Percentiles rank a stretch among this genome's conserved stretches.
Evolutionary conservation across 2,797 vertebrate species (phyloP).

Genomic region (Rhinatrema bivittatum): DNA sequence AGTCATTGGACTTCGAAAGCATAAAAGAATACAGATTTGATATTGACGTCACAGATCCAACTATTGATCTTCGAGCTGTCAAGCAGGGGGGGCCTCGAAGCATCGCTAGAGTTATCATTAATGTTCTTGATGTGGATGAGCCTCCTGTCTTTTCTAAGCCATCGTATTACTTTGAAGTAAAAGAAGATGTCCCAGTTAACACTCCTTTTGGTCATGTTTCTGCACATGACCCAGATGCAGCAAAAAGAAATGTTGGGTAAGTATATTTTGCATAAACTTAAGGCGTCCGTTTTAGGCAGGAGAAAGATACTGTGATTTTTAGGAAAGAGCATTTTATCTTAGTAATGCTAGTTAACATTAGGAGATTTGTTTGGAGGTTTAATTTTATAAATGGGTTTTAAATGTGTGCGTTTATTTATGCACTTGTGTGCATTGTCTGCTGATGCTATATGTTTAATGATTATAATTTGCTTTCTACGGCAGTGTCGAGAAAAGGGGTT

Average conservation of each 20-base stretch:
- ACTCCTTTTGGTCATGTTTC: conserved; percentile 54
- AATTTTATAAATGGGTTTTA: too few species aligned
- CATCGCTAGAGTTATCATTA: conserved; percentile 59
- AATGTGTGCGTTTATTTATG: too few species aligned
- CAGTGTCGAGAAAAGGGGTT: too few species aligned
- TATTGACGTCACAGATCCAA: conserved; percentile 66
- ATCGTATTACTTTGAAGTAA: conserved; percentile 67
- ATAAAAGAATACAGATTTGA: conserved; percentile 55
- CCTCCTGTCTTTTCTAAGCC: conserved; percentile 66
- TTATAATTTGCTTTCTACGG: too few species aligned
- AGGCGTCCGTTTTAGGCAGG: too few species aligned
- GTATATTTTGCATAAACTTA: too few species aligned
- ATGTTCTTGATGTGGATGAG: conserved; percentile 79
- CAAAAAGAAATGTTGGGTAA: conserved; percentile 64
- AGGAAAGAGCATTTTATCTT: too few species aligned
- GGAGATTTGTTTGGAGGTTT: too few species aligned
- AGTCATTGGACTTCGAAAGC: conserved; percentile 82
- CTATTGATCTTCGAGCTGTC: conserved; percentile 47
- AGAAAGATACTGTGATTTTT: too few species aligned
- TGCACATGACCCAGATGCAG: conserved; percentile 72
- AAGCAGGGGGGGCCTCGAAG: conserved; percentile 21
- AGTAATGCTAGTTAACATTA: too few species aligned
- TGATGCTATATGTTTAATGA: too few species aligned
- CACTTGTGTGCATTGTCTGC: too few species aligned
- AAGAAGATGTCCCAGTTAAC: conserved; percentile 54